Base-by-base conservation (phyloP, 2,113 vertebrate genomes). In the Xenopus laevis region DNA sequence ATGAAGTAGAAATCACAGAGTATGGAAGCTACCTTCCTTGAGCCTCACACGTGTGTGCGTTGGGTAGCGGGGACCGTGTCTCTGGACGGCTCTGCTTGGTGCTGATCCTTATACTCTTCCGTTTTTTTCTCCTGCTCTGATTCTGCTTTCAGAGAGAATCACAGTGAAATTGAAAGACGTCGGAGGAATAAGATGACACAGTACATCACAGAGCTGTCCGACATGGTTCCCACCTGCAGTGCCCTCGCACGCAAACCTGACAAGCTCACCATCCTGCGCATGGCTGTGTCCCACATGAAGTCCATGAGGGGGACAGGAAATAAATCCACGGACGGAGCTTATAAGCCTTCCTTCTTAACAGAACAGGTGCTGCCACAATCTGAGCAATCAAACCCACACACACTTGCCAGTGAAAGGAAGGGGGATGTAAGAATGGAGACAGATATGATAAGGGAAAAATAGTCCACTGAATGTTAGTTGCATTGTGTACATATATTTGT, bases 141-240 rank as follows among this genome's bases (percentile, higher is more conserved):
- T 86, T 83, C 86, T 80, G 87, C 78, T 91, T 82, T 77, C 86
- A 99, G 97, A 88, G 97, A 99, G 90, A 99, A 99, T 79, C 97
- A 99, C 84, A 99, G 97, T 78, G 97, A 99, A 86, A 99, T 99
- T 0, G 97, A 99, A 85, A 89, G 97, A 55, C 93, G 97, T 71
- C 86, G 97, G 68, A 90, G 97, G 45, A 99, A 99, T 76, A 99
- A 99, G 91, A 99, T 99, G 97, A 99, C 97, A 0, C 96, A 97
- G 86, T 99, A 99, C 86, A 99, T 99, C 91, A 99, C 97, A 0
- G 97, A 99, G 85, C 92, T 99, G 50, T 99, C 96, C 0, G 97
- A 99, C 87, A 99, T 99, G 97, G 97, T 99, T n/a, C 97, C 97
- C 74, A 99, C 97, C 9, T 99, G 97, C 86, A 99, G 97, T 4